phyloP scores from a whole-genome alignment of 2,888 invertebrate genomes.

The Caenorhabditis sp. region DNA sequence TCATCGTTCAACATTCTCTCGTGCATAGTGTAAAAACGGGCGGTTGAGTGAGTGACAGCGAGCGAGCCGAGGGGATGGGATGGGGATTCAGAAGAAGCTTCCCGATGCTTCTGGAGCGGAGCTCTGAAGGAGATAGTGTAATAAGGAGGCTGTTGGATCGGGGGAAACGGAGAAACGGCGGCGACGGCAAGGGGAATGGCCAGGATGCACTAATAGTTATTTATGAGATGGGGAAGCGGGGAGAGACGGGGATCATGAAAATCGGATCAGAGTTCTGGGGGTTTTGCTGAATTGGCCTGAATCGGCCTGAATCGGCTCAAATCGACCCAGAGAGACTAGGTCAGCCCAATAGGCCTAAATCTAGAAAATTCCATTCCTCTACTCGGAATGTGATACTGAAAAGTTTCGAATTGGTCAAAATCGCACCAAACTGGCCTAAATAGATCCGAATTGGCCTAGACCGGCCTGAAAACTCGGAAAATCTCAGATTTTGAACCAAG shows the following conservation, averaged over 20 bases:
- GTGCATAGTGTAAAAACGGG: conserved; percentile 13
- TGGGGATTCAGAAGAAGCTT: background rate
- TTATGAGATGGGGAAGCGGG: background rate
- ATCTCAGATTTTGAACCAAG: too few relatives aligned
- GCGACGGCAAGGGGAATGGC: conserved; percentile 13
- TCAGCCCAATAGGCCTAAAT: too few relatives aligned
- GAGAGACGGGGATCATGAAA: background rate
- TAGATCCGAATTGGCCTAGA: too few relatives aligned
- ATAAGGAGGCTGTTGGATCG: conserved; percentile 15
- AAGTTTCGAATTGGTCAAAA: too few relatives aligned
- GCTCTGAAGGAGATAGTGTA: conserved; percentile 24
- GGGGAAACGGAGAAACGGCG: conserved; percentile 4
- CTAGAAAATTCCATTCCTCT: too few relatives aligned
- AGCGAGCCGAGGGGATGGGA: background rate
- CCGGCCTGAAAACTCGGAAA: too few relatives aligned
- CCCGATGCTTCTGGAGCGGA: background rate
- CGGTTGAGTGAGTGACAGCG: background rate
- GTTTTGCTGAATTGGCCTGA: too few relatives aligned
- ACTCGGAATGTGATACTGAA: too few relatives aligned
- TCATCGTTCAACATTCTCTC: background rate
- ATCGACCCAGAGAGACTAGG: too few relatives aligned
- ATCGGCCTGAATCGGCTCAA: too few relatives aligned
- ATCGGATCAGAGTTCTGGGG: too few relatives aligned
- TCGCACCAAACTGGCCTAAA: too few relatives aligned
- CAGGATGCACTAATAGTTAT: conserved; percentile 23